A percentile compares a stretch with the other conserved stretches of the same genome.
phyloP scores from a whole-genome alignment of 2,888 invertebrate genomes.

The Scaeva pyrastri region DNA sequence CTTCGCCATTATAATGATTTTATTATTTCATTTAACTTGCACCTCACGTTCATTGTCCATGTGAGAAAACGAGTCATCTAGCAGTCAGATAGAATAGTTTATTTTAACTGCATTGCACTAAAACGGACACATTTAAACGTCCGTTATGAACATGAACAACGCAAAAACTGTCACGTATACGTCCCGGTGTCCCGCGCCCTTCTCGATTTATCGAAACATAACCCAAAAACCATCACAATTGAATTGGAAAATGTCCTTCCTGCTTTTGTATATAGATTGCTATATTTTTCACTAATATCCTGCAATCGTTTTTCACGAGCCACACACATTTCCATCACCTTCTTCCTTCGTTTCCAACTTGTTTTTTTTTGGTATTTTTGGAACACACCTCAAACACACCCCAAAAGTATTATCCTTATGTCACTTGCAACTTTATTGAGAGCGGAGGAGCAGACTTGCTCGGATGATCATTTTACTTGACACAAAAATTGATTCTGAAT shows the following conservation, averaged over 20 bases:
- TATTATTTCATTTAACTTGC: slow-evolving; percentile 5
- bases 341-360: background rate
- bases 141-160: background rate
- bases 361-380: background rate
- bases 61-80: too few species aligned
- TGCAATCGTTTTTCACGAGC: slow-evolving; percentile 59
- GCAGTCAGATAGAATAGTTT: slow-evolving; percentile 7
- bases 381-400: background rate
- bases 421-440: slow-evolving; percentile 52
- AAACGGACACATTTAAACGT: background rate
- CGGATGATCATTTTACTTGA: slow-evolving; percentile 73
- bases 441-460: slow-evolving; percentile 36
- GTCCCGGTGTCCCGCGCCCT: background rate
- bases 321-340: slow-evolving; percentile 17
- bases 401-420: slow-evolving; percentile 43
- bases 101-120: slow-evolving; percentile 35
- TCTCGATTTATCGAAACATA: slow-evolving; percentile 22
- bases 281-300: slow-evolving; percentile 66
- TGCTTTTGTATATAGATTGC: slow-evolving; percentile 33
- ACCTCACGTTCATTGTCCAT: background rate
- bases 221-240: slow-evolving; percentile 8
- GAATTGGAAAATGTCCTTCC: slow-evolving; percentile 31
- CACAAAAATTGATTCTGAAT: slow-evolving; percentile 70
- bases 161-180: slow-evolving; percentile 39
- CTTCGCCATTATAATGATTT: too few species aligned